These are phyloP conservation scores for Battus philenor DNA, from an alignment of 1,140 invertebrate genomes.

Conservation along the genomic window DNA sequence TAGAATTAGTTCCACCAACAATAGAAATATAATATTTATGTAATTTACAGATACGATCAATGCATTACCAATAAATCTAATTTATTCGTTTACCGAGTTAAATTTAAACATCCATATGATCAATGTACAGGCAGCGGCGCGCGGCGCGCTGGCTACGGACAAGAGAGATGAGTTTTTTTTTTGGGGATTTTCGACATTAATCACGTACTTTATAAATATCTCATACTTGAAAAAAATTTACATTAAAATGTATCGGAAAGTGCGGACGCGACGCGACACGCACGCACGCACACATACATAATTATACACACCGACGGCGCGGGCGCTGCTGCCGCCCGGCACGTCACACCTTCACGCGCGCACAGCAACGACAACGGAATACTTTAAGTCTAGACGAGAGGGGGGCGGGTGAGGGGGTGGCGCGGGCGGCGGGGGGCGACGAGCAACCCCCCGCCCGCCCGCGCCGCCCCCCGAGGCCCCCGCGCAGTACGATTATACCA, in stretches of 20 bases:
- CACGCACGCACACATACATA: constrained; percentile 40
- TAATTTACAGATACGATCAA: constrained; percentile 69
- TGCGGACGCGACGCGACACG: constrained; percentile 38
- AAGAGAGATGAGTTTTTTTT: constrained; percentile 43
- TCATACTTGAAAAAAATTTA: constrained; percentile 73
- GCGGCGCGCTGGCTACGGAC: constrained; percentile 24
- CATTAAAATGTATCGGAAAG: constrained; percentile 67
- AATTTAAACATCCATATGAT: constrained; percentile 58
- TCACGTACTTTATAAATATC: constrained; percentile 73
- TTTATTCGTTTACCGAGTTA: constrained; percentile 69
- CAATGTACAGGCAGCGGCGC: constrained; percentile 33
- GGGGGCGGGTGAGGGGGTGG: constrained; percentile 32
- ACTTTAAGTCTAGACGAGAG: constrained; percentile 68
- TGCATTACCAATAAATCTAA: constrained; percentile 70
- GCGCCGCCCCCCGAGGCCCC: constrained; percentile 19
- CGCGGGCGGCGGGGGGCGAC: constrained; percentile 31
- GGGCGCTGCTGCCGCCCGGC: constrained; percentile 42
- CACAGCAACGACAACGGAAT: constrained; percentile 74
- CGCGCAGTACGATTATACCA: constrained; percentile 41
- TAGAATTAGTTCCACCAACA: constrained; percentile 72
- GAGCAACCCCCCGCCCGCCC: constrained; percentile 23
- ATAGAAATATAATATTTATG: constrained; percentile 74
- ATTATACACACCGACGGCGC: constrained; percentile 43
- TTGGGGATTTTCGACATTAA: constrained; percentile 61
- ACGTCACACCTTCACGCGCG: constrained; percentile 62